Conservation (phyloP, 1,140 invertebrate species). For the Sarcophaga bullata region DNA sequence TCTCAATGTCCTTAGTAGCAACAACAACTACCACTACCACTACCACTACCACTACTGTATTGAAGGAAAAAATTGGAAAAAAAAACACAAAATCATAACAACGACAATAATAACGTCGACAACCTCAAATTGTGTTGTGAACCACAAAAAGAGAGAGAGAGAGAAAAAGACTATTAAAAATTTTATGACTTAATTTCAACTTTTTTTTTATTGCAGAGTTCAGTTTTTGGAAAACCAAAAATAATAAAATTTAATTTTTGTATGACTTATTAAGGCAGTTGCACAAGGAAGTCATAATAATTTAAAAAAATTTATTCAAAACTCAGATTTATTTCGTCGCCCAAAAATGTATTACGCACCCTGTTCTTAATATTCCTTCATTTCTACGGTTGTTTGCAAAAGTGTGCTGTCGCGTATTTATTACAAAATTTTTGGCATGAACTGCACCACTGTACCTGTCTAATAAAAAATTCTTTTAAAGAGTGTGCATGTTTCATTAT, state of each 20-base stretch:
- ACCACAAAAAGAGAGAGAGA: constrained; percentile 1
- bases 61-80: neutral
- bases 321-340: no score
- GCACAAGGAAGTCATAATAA: no score
- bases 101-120: no score
- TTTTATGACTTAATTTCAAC: constrained; percentile 37
- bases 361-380: no score
- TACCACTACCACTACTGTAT: neutral
- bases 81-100: no score
- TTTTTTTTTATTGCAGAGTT: neutral
- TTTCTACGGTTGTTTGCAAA: no score
- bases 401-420: no score
- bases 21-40: neutral
- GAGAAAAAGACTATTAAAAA: constrained; percentile 22
- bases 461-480: constrained; percentile 24
- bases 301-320: no score
- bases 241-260: neutral
- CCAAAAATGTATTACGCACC: no score
- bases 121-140: constrained; percentile 39
- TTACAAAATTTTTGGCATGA: neutral
- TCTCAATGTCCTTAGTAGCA: neutral
- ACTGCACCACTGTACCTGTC: neutral
- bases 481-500: neutral
- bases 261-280: neutral
- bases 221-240: neutral